Evolutionary conservation across 2,797 vertebrate genomes (phyloP), one percentile per base, ranked within the genome.

Genomic region (Notoglanidium macrostoma): DNA sequence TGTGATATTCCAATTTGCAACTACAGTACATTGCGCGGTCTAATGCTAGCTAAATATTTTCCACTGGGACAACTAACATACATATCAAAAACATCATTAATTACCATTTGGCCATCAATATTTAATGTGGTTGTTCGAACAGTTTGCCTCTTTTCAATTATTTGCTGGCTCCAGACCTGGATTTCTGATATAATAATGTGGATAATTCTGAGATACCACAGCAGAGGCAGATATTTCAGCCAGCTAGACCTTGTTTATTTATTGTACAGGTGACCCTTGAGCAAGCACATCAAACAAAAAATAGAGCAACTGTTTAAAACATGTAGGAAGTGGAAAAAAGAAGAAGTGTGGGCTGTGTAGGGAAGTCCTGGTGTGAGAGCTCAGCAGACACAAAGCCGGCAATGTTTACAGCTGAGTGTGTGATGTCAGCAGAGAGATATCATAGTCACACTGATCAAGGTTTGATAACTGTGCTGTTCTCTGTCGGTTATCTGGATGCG

Each of bases 221-320:
- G 26, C 59, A 46, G 40, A 81, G 11, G 26, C 59, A 46, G 44
- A n/a, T n/a, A 74, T 40, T 59, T 32, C 32, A 21, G 54, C 54
- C n/a, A 51, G 12, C 67, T 10, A 40, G 85, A 40, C 46, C 85
- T 89, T 32, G 74, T 89, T 87, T 88, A 12, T 57, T n/a, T 44
- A 54, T 77, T 32, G 32, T 35, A 89, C 86, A 94, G 90, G 87
- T 91, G 89, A 92, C 79, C 81, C 88, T 72, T 86, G 61, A 87
- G 74, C 85, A 90, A 59, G 87, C 70, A 29, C 7, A 61, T 70
- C 46, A 91, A 87, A 92, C 89, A 88, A 74, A 32, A 61, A 80
- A 21, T n/a, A 65, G 4, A 10, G 26, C 15, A 14, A 86, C 23
- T 55, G 59, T 73, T 65, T n/a, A 85, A 84, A 82, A 81, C 59